Base-by-base conservation (phyloP, 2,888 invertebrate species). In the Luffia ferchaultella region DNA sequence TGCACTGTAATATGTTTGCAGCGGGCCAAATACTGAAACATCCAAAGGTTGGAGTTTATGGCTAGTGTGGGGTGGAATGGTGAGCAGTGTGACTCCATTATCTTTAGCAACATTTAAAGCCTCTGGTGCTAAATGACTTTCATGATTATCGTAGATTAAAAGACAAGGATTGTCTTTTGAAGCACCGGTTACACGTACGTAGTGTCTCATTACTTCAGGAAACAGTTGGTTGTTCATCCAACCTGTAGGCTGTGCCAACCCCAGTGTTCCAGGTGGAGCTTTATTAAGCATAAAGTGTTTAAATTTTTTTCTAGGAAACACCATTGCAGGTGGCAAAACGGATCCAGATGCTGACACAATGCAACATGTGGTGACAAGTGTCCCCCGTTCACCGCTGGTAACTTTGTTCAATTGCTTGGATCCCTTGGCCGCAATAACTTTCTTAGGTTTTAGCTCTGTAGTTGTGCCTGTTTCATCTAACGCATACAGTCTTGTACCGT, bases 31-130 rank as follows among this genome's bases (percentile, higher is more conserved):
- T 12, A 30, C 30, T 30, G 30, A 30, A 7, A 12, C 30, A 12
- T 30, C 30, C 3, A 30, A 12, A 3, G 12, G 30, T 30, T 30
- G 30, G 3, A 30, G 12, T 12, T 30, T 30, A 12, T 68, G 64
- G 48, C 62, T 64, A 50, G 67, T 66, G 56, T 76, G 71, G n/a
- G 70, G 72, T 19, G 67, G 70, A 45, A 72, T 61, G 3, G 70
- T 67, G 41, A 75, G 57, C 47, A 73, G 53, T 44, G 64, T 59
- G 20, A 76, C 64, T 12, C 72, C 68, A 9, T 48, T 59, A 40
- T 62, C 61, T 58, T 66, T 67, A 55, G 60, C 65, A 56, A 53
- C 55, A 56, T 59, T 63, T 53, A 56, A 55, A 42, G 53, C 58
- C 56, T 54, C 55, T 49, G 55, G 53, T 42, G 52, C 53, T 19